Conservation (phyloP, 1,140 invertebrate species). For the Agraylea sexmaculata region DNA sequence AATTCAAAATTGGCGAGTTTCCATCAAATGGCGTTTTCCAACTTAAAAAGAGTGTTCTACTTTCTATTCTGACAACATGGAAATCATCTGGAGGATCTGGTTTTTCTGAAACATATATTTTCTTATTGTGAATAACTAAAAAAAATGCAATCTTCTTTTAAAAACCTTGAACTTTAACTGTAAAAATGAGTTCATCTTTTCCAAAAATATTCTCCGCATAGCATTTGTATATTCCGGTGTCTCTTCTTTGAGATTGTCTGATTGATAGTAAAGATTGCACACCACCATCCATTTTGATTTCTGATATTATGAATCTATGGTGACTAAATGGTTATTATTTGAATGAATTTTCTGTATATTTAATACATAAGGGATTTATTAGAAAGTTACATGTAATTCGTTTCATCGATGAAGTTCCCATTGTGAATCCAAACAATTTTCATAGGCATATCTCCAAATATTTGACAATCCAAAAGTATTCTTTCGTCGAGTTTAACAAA, state of each 20-base stretch:
- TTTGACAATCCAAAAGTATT: slow-evolving; percentile 63
- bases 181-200: slow-evolving; percentile 67
- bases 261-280: slow-evolving; percentile 57
- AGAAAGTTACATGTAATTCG: slow-evolving; percentile 44
- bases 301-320: slow-evolving; percentile 39
- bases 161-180: slow-evolving; percentile 72
- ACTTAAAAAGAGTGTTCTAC: slow-evolving; percentile 55
- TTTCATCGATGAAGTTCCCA: slow-evolving; percentile 45
- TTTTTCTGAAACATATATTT: slow-evolving; percentile 42
- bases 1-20: slow-evolving; percentile 65
- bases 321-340: not conserved
- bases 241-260: slow-evolving; percentile 54
- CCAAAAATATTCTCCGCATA: slow-evolving; percentile 74
- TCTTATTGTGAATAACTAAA: not conserved
- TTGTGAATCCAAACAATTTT: slow-evolving; percentile 66
- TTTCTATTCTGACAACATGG: slow-evolving; percentile 53
- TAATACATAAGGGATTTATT: no score
- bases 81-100: slow-evolving; percentile 58
- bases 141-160: slow-evolving; percentile 1
- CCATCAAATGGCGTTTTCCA: slow-evolving; percentile 71
- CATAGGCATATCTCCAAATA: slow-evolving; percentile 75
- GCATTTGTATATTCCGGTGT: slow-evolving; percentile 77
- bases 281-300: slow-evolving; percentile 56
- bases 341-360: not conserved
- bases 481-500: slow-evolving; percentile 57